Evolutionary conservation across 2,113 vertebrate species (phyloP).

Genomic region (Nanger granti): DNA sequence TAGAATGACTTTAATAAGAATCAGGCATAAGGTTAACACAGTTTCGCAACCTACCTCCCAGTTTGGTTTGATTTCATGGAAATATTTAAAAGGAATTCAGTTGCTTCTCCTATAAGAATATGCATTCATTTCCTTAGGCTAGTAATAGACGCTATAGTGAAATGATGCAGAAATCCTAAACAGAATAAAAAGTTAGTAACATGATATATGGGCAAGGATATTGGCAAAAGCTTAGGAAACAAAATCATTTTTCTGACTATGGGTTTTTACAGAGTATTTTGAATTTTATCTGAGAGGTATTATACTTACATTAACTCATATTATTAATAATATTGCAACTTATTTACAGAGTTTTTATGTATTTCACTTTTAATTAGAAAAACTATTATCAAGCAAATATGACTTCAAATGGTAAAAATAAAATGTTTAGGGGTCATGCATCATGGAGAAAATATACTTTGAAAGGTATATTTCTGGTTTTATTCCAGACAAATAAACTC

Average conservation of each 20-base stretch:
- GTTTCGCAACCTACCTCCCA: neutral
- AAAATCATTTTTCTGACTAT: neutral
- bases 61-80: constrained; percentile 4
- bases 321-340: neutral
- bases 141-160: neutral
- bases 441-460: neutral
- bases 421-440: neutral
- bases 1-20: neutral
- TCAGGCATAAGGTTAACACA: constrained; percentile 14
- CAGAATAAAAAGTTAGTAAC: neutral
- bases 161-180: constrained; percentile 23
- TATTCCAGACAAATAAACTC: neutral
- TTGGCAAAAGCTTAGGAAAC: neutral
- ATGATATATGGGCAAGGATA: neutral
- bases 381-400: neutral
- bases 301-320: neutral
- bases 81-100: neutral
- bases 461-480: neutral
- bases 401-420: neutral
- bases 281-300: neutral
- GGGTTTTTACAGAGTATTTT: neutral
- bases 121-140: neutral
- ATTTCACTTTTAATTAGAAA: constrained; percentile 16
- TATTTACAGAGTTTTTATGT: neutral
- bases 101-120: neutral